Evolutionary conservation across 2,888 invertebrate genomes (phyloP), one percentile per base, ranked within the genome.

Genomic region (Papilio elwesi): DNA sequence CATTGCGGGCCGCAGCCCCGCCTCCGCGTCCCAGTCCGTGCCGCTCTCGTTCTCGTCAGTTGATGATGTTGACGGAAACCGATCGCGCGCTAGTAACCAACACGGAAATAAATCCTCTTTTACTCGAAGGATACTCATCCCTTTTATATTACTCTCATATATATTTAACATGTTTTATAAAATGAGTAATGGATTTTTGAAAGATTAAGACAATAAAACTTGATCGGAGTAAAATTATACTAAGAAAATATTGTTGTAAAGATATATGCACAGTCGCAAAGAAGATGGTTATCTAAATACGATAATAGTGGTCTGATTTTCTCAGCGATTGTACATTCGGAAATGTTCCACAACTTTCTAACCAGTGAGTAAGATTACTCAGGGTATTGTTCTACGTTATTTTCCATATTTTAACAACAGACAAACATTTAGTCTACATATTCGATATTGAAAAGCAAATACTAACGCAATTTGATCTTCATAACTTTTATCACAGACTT

Each of bases 41-140:
- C 94, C 93, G 81, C 95, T 95, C 80, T 95, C 95, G 83, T 95
- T 95, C 76, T 96, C 96, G 80, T 96, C 96, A 64, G 90, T 88
- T 71, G 96, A 96, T 47, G 96, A 96, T 62, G 95, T 95, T 26
- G 96, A 96, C 82, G 95, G 95, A 82, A 96, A 96, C 72, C 96
- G 94, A 80, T 96, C 95, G 75, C 96, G 95, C 79, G 95, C 96
- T 96, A 86, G 8, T 13, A 73, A 70, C 73, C 65, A 51, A 13
- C 2, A 38, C 49, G 2, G 6, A 64, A 26, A 6, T 26, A 26
- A 26, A 26, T 26, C 26, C 26, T 4, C 2, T 26, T 26, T 26
- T 26, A 26, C 26, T 26, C 26, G 26, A 26, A 26, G 4, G 26
- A 26, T 26, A 26, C 26, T 26, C 26, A 26, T 4, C 26, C 26